Conservation (phyloP, 1,140 invertebrate species). For the Theocolax elegans region DNA sequence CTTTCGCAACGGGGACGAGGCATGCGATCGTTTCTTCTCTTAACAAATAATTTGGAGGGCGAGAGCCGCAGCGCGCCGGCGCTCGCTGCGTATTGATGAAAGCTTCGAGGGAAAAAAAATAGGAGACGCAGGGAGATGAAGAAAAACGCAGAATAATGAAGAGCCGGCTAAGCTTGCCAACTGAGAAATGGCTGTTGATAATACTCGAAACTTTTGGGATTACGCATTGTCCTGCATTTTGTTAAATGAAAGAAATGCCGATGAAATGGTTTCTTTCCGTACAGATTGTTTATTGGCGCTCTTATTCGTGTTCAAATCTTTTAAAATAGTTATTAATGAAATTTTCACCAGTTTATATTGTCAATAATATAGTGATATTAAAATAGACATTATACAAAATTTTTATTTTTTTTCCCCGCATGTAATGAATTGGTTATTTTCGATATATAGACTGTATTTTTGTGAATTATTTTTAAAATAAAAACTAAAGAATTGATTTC, state of each 20-base stretch:
- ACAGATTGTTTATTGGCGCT: too few species aligned
- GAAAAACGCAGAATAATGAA: constrained; percentile 26
- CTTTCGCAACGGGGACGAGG: background rate
- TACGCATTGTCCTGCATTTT: background rate
- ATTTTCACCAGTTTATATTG: too few species aligned
- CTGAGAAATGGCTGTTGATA: constrained; percentile 34
- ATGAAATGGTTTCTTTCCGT: too few species aligned
- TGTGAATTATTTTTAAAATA: too few species aligned
- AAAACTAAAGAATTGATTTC: too few species aligned
- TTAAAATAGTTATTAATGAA: too few species aligned
- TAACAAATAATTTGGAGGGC: constrained; percentile 29
- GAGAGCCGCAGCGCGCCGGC: background rate
- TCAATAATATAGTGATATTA: too few species aligned
- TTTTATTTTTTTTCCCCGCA: too few species aligned
- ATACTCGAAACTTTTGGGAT: constrained; percentile 6
- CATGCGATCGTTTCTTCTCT: constrained; percentile 25
- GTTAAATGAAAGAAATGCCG: background rate
- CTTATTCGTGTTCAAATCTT: too few species aligned
- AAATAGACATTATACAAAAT: too few species aligned
- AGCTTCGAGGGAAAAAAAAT: background rate
- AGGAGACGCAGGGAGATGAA: background rate
- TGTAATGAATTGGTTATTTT: too few species aligned
- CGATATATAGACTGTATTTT: too few species aligned
- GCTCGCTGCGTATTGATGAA: background rate
- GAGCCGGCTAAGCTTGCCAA: constrained; percentile 14